Evolutionary conservation across 2,113 vertebrate species (phyloP), one percentile per base, ranked within the genome.

Genomic region (Myodes glareolus): DNA sequence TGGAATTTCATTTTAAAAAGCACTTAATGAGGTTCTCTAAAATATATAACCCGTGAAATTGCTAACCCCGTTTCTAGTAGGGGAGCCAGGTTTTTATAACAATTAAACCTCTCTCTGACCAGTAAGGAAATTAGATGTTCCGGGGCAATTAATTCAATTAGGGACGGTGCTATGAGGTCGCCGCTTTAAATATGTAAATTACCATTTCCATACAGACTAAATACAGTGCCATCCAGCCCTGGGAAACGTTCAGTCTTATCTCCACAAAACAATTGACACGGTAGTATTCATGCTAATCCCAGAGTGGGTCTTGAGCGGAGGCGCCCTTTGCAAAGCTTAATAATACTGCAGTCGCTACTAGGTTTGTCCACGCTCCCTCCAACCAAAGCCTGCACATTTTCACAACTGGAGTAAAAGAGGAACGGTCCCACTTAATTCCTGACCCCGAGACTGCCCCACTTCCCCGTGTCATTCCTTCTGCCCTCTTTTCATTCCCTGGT

Each of bases 41-140:
- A 99, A 99, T 99, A 99, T 99, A 99, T 99, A 99, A 99, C 99
- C 99, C 99, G 99, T 99, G 99, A 99, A 99, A 99, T 99, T 99
- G 99, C 99, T 98, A 99, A 98, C 99, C 98, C 98, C 98, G 91
- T 98, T 98, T 98, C 98, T 88, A 98, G 98, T 97, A 99, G 98
- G 98, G 98, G 98, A 98, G 98, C 98, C 98, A 84, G 97, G 97
- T 98, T 98, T 98, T 98, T 95, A 98, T 98, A 98, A 98, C 99
- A 98, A 99, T 99, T 99, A 99, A 98, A 99, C 98, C 98, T 98
- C 98, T 98, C 98, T 98, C 98, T 99, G 99, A 98, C 98, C 99
- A 98, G 99, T 98, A 98, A 98, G 98, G 98, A 99, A 98, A 97
- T 99, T 98, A 98, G 98, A 98, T 98, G 98, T 99, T 99, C 98